Conservation (phyloP, 2,113 vertebrate genomes). For the Zootoca vivipara region DNA sequence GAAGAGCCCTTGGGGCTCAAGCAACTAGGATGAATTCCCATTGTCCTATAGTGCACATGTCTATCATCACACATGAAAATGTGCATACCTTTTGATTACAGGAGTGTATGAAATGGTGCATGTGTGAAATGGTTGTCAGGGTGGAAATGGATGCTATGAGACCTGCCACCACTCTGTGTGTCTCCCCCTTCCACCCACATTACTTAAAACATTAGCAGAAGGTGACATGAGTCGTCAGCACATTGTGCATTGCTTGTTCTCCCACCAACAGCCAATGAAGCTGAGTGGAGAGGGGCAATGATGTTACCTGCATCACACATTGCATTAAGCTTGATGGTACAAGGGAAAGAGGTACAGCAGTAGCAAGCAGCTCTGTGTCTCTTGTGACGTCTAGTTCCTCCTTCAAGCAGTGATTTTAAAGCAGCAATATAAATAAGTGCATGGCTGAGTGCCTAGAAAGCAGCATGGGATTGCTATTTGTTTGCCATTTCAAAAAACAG, state of each 20-base stretch:
- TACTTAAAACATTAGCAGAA: too few relatives aligned
- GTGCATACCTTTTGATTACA: too few relatives aligned
- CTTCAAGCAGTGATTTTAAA: slow-evolving; percentile 20
- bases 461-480: slow-evolving; percentile 45
- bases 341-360: not conserved
- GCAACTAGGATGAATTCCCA: too few relatives aligned
- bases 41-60: too few relatives aligned
- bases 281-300: too few relatives aligned
- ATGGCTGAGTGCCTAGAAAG: slow-evolving; percentile 27
- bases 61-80: too few relatives aligned
- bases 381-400: not conserved
- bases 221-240: not conserved
- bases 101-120: not conserved
- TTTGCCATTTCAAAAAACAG: slow-evolving; percentile 58
- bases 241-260: not conserved
- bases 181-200: not conserved
- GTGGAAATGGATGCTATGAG: not conserved
- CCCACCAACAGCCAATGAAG: not conserved
- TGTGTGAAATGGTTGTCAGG: not conserved
- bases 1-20: not conserved
- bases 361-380: not conserved
- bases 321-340: not conserved
- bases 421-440: slow-evolving; percentile 47
- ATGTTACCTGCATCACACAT: not conserved
- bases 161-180: not conserved